Evolutionary conservation across 2,113 vertebrate genomes (phyloP), one percentile per base, ranked within the genome.

Genomic region (Pipa parva): DNA sequence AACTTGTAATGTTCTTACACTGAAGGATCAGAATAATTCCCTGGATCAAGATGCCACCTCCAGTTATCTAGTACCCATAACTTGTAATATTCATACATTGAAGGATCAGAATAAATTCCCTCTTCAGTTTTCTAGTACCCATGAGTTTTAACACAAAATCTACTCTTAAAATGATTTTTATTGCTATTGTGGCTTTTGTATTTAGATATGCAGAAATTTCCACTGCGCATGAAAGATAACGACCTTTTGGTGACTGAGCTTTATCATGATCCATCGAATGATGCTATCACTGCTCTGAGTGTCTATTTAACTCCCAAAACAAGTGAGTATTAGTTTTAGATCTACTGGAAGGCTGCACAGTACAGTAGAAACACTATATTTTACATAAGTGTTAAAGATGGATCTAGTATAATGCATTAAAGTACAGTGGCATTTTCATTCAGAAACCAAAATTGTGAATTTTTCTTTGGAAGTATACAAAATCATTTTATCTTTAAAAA

Each of bases 151-250:
- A n/a, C n/a, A n/a, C n/a, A n/a, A n/a, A n/a, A n/a, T n/a, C n/a
- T n/a, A n/a, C n/a, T n/a, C n/a, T n/a, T n/a, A n/a, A n/a, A n/a
- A n/a, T n/a, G n/a, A n/a, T n/a, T n/a, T n/a, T n/a, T n/a, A n/a
- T n/a, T n/a, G n/a, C n/a, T n/a, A n/a, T n/a, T n/a, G n/a, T n/a
- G n/a, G n/a, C n/a, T n/a, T n/a, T n/a, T n/a, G n/a, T n/a, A n/a
- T n/a, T n/a, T n/a, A 98, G 95, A 98, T 76, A 98, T 98, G 95
- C 95, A 98, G 78, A 98, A 98, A 83, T 98, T 98, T 74, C 95
- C 95, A 1, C 73, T 98, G 72, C 86, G 95, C 73, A 98, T 98
- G 95, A 98, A 98, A 71, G 95, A 98, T 73, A 98, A 98, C 4
- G 95, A 98, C 54, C 95, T 98, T 65, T 84, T 98, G 13, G 95